phyloP scores from a whole-genome alignment of 2,797 vertebrate genomes.

The Diceros bicornis region DNA sequence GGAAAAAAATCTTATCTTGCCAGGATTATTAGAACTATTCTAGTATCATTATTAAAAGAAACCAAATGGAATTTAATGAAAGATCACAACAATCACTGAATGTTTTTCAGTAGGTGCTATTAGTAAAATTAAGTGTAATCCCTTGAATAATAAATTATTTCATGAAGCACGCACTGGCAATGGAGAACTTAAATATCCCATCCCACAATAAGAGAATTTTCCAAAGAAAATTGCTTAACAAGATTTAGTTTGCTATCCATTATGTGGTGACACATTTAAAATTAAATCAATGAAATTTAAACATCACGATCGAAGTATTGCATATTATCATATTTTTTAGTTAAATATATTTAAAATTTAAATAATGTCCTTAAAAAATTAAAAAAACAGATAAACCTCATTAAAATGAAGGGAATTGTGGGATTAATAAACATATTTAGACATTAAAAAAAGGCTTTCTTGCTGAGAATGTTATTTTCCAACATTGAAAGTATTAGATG shows the following conservation, averaged over 20 bases:
- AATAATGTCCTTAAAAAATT: background rate
- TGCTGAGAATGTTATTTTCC: background rate
- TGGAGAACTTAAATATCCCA: background rate
- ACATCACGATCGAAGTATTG: background rate
- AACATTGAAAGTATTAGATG: background rate
- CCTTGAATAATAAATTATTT: background rate
- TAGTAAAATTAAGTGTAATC: background rate
- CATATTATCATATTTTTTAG: background rate
- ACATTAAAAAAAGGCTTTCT: background rate
- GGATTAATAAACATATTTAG: background rate
- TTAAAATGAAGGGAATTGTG: background rate
- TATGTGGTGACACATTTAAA: background rate
- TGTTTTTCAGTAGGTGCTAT: background rate
- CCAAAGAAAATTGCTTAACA: background rate
- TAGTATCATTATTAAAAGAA: background rate
- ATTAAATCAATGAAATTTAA: conserved; percentile 13
- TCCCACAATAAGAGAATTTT: background rate
- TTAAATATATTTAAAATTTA: background rate
- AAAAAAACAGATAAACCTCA: background rate
- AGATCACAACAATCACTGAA: background rate
- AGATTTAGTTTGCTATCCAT: background rate
- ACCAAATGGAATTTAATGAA: background rate
- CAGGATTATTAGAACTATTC: background rate
- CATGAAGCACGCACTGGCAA: background rate
- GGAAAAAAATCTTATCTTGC: background rate